Percentiles rank a stretch among this genome's conserved stretches.
Conservation (phyloP, 2,797 vertebrate species). For the Syngnathus rostellatus region DNA sequence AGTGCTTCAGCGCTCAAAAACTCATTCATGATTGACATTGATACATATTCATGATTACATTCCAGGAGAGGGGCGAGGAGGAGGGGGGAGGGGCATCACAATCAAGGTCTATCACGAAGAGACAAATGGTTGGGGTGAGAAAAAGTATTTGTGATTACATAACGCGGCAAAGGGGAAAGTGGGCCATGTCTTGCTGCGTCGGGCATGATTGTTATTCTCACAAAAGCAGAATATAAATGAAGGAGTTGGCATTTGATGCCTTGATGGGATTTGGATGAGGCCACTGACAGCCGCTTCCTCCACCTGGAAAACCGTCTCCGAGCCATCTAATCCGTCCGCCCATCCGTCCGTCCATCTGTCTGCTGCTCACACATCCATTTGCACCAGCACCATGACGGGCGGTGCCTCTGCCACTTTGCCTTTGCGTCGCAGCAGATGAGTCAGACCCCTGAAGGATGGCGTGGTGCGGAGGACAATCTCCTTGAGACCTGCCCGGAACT, state of each 20-base stretch:
- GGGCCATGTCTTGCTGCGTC: neutral
- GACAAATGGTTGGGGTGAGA: neutral
- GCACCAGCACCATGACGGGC: conserved; percentile 63
- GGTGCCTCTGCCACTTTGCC: conserved; percentile 69
- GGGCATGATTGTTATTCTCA: neutral
- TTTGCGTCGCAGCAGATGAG: conserved; percentile 58
- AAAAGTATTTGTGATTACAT: neutral
- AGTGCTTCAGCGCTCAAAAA: conserved; percentile 5
- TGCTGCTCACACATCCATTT: conserved; percentile 63
- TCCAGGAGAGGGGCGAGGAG: conserved; percentile 8
- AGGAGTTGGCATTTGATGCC: conserved; percentile 7
- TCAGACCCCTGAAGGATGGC: conserved; percentile 58
- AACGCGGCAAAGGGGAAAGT: conserved; percentile 3
- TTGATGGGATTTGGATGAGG: conserved; percentile 9
- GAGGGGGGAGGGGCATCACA: neutral
- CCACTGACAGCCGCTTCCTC: neutral
- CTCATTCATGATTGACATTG: conserved; percentile 16
- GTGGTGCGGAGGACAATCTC: conserved; percentile 66
- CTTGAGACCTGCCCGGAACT: conserved; percentile 71
- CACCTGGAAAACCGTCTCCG: neutral
- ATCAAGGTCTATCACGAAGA: conserved; percentile 5
- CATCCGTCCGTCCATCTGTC: neutral
- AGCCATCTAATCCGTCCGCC: neutral
- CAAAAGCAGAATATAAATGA: neutral
- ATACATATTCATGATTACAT: conserved; percentile 26